These are phyloP conservation scores for Drosophila melanogaster DNA, from an alignment of 1,140 invertebrate species.

Conservation along the genomic window DNA sequence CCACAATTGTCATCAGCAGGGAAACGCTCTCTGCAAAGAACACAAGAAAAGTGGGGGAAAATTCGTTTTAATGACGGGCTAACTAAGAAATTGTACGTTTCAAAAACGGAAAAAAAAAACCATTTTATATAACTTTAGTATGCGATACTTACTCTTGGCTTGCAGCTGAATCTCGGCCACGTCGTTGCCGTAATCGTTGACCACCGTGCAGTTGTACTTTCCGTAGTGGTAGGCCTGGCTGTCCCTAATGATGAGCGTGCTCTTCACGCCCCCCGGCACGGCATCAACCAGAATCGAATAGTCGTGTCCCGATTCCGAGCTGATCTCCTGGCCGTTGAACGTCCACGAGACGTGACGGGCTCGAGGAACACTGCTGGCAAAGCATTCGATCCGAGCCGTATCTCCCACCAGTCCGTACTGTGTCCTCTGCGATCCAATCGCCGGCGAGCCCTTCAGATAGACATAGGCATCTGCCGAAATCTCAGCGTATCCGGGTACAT, in stretches of 20 bases:
- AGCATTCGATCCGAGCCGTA: constrained; percentile 93
- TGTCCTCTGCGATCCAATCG: constrained; percentile 89
- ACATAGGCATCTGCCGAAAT: constrained; percentile 93
- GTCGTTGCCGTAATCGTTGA: constrained; percentile 95
- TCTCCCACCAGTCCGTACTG: constrained; percentile 94
- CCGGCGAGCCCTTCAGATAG: constrained; percentile 93
- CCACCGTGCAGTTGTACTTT: constrained; percentile 96
- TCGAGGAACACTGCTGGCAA: constrained; percentile 93
- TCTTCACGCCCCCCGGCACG: constrained; percentile 88
- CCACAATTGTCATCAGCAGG: constrained; percentile 74
- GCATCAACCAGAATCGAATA: constrained; percentile 88
- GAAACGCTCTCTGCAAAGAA: constrained; percentile 67
- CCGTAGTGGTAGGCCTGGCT: constrained; percentile 95
- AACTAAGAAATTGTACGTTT: not conserved
- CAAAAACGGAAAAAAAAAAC: too few relatives aligned
- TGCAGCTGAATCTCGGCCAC: constrained; percentile 91
- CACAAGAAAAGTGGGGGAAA: not conserved
- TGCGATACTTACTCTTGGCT: constrained; percentile 90
- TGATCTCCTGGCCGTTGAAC: constrained; percentile 92
- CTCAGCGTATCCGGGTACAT: constrained; percentile 93
- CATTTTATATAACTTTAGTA: too few relatives aligned
- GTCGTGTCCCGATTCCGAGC: constrained; percentile 87
- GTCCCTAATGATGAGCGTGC: constrained; percentile 93
- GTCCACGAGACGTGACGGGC: constrained; percentile 94
- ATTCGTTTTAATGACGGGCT: not conserved